These are phyloP conservation scores for Saguinus imperator DNA, from an alignment of 2,113 vertebrate genomes.

Conservation along the genomic window DNA sequence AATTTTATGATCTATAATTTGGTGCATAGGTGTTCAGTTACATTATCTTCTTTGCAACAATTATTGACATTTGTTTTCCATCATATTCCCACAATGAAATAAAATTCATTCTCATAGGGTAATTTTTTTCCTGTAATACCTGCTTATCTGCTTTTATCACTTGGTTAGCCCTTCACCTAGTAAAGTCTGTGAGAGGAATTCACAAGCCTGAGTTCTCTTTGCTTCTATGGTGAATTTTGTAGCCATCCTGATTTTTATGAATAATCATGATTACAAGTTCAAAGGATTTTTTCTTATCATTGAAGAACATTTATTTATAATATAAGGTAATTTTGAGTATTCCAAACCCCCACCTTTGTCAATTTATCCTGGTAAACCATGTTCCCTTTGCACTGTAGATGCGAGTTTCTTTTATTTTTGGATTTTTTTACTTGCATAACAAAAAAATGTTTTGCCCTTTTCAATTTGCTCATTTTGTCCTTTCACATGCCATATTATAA, in stretches of 20 bases:
- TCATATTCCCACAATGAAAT: not conserved
- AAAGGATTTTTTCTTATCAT: not conserved
- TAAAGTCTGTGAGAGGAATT: not conserved
- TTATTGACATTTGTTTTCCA: not conserved
- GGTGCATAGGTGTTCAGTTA: not conserved
- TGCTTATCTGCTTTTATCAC: not conserved
- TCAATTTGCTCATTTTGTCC: not conserved
- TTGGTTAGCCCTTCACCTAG: not conserved
- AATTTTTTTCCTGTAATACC: not conserved
- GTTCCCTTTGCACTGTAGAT: not conserved
- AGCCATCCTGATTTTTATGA: not conserved
- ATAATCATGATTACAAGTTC: not conserved
- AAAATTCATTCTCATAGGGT: not conserved
- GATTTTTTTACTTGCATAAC: not conserved
- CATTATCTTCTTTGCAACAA: not conserved
- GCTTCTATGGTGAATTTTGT: not conserved
- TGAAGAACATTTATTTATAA: not conserved
- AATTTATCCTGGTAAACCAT: not conserved
- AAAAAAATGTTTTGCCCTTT: not conserved
- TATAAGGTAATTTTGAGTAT: not conserved
- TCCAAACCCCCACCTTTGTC: not conserved
- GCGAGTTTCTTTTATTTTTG: not conserved
- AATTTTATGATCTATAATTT: not conserved
- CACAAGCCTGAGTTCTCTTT: not conserved
- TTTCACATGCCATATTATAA: not conserved